These are phyloP conservation scores for Phasianus colchicus DNA, from an alignment of 2,113 vertebrate genomes.

Conservation along the genomic window DNA sequence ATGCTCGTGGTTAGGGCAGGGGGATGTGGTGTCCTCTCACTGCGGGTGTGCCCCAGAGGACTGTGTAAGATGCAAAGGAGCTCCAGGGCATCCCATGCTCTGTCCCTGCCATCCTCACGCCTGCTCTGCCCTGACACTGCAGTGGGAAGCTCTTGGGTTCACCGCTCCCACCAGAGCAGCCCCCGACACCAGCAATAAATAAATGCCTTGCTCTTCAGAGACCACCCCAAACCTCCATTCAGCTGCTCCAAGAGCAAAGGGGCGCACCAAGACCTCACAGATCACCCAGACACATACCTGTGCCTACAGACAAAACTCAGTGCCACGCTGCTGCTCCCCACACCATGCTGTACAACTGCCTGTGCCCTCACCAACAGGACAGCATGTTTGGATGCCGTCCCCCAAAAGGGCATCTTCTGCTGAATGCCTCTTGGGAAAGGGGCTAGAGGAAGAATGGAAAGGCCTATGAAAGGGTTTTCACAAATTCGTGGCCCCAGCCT, in stretches of 20 bases:
- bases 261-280: neutral
- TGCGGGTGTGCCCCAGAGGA: rapidly evolving
- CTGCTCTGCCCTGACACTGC: neutral
- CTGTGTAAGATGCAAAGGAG: no score
- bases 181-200: neutral
- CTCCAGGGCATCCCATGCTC: neutral
- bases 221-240: neutral
- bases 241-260: neutral
- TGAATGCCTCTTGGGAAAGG: rapidly evolving
- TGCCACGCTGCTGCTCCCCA: rapidly evolving
- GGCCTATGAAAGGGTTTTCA: neutral
- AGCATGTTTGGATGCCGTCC: neutral
- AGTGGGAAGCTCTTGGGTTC: neutral
- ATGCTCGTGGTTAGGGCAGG: neutral
- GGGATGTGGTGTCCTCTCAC: neutral
- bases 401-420: neutral
- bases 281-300: neutral
- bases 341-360: rapidly evolving
- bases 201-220: neutral
- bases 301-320: neutral
- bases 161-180: neutral
- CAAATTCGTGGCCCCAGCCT: neutral
- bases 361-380: rapidly evolving
- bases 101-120: neutral
- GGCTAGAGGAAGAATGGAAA: neutral